Percentiles rank a stretch among this genome's conserved stretches.
These are phyloP conservation scores for Melanotaenia parkinsoni DNA, from an alignment of 2,797 vertebrate genomes.

Conservation along the genomic window DNA sequence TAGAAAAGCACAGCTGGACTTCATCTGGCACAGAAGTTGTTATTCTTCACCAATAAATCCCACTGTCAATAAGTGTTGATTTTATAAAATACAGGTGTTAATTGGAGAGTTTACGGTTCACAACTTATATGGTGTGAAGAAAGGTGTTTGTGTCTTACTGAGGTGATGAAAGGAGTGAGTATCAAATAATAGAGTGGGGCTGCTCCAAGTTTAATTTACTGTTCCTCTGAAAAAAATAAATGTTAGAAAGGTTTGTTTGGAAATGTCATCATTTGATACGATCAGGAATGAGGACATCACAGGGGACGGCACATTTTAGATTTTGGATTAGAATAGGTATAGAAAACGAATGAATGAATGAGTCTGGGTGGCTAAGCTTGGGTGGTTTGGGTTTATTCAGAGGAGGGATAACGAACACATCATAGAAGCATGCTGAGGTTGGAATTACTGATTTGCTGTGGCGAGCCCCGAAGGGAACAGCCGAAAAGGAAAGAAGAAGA, in stretches of 20 bases:
- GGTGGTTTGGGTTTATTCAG: no score
- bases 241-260: neutral
- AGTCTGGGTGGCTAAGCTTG: no score
- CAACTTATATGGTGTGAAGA: slow-evolving; percentile 11
- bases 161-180: slow-evolving; percentile 16
- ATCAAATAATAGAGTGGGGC: neutral
- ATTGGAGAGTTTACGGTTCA: slow-evolving; percentile 48
- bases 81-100: slow-evolving; percentile 48
- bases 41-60: slow-evolving; percentile 11
- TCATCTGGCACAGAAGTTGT: slow-evolving; percentile 29
- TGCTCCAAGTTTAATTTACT: neutral
- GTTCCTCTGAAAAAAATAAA: neutral
- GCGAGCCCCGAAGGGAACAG: no score
- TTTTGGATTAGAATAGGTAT: no score
- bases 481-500: no score
- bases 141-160: slow-evolving; percentile 11
- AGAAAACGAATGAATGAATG: no score
- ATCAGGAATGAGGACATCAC: no score
- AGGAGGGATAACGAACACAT: no score
- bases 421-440: no score
- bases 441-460: no score
- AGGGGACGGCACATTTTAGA: no score
- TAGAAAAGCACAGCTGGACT: slow-evolving; percentile 19
- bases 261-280: slow-evolving; percentile 7
- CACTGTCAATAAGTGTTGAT: slow-evolving; percentile 37